A percentile compares a stretch with the other conserved stretches of the same genome.
Conservation (phyloP, 2,113 vertebrate genomes). For the Pollimyrus isidori region DNA sequence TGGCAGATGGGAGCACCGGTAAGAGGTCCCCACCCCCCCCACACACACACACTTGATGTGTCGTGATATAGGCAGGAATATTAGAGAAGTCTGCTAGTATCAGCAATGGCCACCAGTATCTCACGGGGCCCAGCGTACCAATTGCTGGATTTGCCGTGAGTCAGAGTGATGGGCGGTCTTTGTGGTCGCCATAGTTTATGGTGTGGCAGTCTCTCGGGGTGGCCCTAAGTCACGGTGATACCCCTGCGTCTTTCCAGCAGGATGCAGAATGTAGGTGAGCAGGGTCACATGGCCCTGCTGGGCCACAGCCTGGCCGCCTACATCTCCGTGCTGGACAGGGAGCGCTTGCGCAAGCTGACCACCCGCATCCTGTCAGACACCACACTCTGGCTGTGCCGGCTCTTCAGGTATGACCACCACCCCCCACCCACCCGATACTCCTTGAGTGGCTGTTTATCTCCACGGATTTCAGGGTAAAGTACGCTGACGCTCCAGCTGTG, state of each 20-base stretch:
- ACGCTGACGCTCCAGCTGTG: neutral
- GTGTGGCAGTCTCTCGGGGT: too few species aligned
- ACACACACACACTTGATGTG: neutral
- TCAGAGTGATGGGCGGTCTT: neutral
- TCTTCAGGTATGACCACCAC: constrained; percentile 72
- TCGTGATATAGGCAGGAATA: neutral
- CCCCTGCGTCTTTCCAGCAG: constrained; percentile 44
- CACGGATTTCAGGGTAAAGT: neutral
- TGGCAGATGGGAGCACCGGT: constrained; percentile 66
- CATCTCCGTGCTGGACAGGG: constrained; percentile 83
- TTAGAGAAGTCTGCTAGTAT: neutral
- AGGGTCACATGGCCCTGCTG: constrained; percentile 88
- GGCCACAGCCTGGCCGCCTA: constrained; percentile 94
- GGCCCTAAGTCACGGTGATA: neutral
- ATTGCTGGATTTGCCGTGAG: neutral
- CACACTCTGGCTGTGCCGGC: constrained; percentile 89
- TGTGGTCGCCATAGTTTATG: neutral
- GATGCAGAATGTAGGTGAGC: constrained; percentile 80
- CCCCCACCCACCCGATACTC: neutral
- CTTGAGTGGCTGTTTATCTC: too few species aligned
- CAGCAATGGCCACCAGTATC: neutral
- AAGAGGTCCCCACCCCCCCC: constrained; percentile 21
- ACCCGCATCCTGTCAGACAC: constrained; percentile 91
- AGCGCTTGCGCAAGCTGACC: constrained; percentile 80
- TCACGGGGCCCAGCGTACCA: neutral